Evolutionary conservation across 1,140 invertebrate genomes (phyloP), one percentile per base, ranked within the genome.

Genomic region (Drosophila malerkotliana): DNA sequence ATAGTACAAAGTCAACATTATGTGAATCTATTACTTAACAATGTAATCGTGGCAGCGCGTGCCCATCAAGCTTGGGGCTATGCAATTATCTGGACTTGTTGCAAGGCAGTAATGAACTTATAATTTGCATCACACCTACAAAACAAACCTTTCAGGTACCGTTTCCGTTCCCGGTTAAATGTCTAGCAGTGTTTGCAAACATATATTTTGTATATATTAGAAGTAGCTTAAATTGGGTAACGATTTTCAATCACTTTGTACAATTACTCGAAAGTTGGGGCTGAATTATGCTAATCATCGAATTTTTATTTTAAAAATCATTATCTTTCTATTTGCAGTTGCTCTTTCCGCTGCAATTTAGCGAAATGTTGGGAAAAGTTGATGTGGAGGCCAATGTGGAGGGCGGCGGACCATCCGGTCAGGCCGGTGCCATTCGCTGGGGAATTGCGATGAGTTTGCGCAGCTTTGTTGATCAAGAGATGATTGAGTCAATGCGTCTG

Each of bases 271-370:
- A 10, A 34, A 9, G 10, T 34, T 34, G 1, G 10, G 32, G 32
- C 32, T 34, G 1, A 10, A 9, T 34, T 34, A 34, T 34, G 32
- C 7, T 34, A 10, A 34, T 10, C 32, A 34, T 18, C 30, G 28
- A 10, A 34, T 47, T 52, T 30, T 64, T 18, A 78, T 69, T 77
- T 45, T 28, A 44, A 28, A 52, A 21, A 59, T 47, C 47, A 45
- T 49, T 56, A 37, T 69, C 64, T 69, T 44, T 45, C 4, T 28
- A 68, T 75, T 44, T 92, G 94, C 93, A 97, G 94, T 77, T 99
- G 14, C 91, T 99, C 66, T 98, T 97, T 91, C 98, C 98, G 4
- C 93, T 99, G 47, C 94, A 96, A 73, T 96, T 98, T 81, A 94
- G 94, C 58, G 94, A 94, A 21, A 94, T 97, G 93, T 80, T 96